A percentile compares a stretch with the other conserved stretches of the same genome.
Evolutionary conservation across 2,888 invertebrate species (phyloP).

Genomic region (Aphelenchoides bicaudatus): DNA sequence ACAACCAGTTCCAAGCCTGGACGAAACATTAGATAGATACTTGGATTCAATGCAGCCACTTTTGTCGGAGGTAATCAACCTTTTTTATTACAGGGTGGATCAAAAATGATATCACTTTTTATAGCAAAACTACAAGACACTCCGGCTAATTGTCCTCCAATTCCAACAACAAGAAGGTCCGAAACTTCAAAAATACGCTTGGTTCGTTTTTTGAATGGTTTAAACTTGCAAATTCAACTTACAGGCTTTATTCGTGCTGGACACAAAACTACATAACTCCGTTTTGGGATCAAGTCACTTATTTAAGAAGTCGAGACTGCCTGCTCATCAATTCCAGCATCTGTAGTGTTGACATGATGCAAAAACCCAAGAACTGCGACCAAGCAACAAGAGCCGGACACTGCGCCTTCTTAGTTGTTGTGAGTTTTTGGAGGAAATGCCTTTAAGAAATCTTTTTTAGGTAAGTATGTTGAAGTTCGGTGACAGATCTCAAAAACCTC

Average conservation of each 20-base stretch:
- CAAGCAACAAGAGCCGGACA: slow-evolving; percentile 49
- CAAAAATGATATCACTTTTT: no score
- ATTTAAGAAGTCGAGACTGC: slow-evolving; percentile 41
- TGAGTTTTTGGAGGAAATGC: no score
- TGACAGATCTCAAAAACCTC: slow-evolving; percentile 39
- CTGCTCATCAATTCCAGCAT: slow-evolving; percentile 40
- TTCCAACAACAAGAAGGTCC: slow-evolving; percentile 47
- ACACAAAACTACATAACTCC: no score
- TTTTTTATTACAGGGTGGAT: not conserved
- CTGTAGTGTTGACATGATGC: slow-evolving; percentile 2
- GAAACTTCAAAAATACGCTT: slow-evolving; percentile 42
- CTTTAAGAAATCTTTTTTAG: no score
- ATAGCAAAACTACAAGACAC: slow-evolving; percentile 2
- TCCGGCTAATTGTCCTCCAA: slow-evolving; percentile 17
- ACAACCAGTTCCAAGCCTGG: slow-evolving; percentile 43
- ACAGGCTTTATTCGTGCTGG: slow-evolving; percentile 50
- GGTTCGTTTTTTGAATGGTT: slow-evolving; percentile 38
- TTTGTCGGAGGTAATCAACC: slow-evolving; percentile 31
- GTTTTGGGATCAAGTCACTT: slow-evolving; percentile 57
- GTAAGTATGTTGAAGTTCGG: slow-evolving; percentile 29
- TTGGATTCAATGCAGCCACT: slow-evolving; percentile 43
- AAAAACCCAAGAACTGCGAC: slow-evolving; percentile 20
- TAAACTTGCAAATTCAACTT: slow-evolving; percentile 55
- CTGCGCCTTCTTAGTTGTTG: slow-evolving; percentile 43
- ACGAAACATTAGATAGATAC: slow-evolving; percentile 44